Base-by-base conservation (phyloP, 1,140 invertebrate species). In the Harlomillsia oculata region DNA sequence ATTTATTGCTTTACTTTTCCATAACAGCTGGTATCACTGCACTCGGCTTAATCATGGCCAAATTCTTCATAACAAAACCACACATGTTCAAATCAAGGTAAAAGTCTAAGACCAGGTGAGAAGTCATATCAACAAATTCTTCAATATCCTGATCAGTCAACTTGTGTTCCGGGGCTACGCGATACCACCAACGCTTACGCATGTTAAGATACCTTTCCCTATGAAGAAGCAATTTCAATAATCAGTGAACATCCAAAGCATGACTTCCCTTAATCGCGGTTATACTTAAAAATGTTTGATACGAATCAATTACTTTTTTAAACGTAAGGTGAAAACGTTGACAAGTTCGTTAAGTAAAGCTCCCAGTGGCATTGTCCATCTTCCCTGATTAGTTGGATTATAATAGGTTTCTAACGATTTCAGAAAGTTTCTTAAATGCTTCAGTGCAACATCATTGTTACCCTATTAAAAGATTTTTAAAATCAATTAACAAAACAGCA, bases 361-460 rank as follows among this genome's bases (percentile, higher is more conserved):
- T 44, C 76, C 76, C 0, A 85, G 71, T 59, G 78, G 81, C 40
- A 65, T 72, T 20, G 82, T 77, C 87, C 89, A 94, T 23, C 76
- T 73, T 11, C 91, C 90, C 54, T 73, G 69, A 71, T 96, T 96
- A 0, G 90, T 90, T 46, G 88, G 87, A 74, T 96, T 86, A 66
- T 85, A 82, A 72, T 90, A 96, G 8, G 87, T 89, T 69, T 91
- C 85, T 2, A 93, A 72, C 0, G 85, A 81, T 63, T 82, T 83
- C 63, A 95, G 81, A 67, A 96, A 82, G 58, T 84, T 83, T 48
- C 82, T 79, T 23, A 95, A 72, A 70, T 92, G 80, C 34, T 78
- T 77, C 67, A 89, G 81, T 6, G 82, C 78, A 36, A 67, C 72
- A 25, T 74, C 76, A 28, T 71, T 68, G 56, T 77, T 74, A 32